phyloP scores from a whole-genome alignment of 1,140 invertebrate species.

The Holotrichia oblita region DNA sequence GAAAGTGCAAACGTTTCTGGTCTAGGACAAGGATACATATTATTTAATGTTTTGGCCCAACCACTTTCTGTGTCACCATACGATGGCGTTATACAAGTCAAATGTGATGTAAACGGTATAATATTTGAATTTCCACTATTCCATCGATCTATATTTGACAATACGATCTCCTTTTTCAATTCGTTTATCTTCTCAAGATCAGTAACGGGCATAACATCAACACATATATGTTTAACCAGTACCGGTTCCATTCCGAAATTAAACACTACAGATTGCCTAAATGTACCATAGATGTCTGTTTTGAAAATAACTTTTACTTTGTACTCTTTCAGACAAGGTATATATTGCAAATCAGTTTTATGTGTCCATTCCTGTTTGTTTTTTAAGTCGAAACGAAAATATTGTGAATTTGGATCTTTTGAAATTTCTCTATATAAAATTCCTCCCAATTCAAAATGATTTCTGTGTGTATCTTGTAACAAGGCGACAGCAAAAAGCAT shows the following conservation, averaged over 20 bases:
- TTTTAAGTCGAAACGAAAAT: conserved; percentile 56
- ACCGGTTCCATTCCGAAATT: conserved; percentile 79
- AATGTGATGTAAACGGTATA: conserved; percentile 69
- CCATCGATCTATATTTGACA: conserved; percentile 66
- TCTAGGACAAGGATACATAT: conserved; percentile 75
- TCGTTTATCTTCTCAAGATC: conserved; percentile 77
- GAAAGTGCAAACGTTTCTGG: conserved; percentile 74
- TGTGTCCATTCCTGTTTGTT: conserved; percentile 70
- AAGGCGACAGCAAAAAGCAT: conserved; percentile 72
- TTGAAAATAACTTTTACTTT: conserved; percentile 75
- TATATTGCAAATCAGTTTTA: conserved; percentile 32
- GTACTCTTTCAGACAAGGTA: conserved; percentile 60
- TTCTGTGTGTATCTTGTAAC: conserved; percentile 75
- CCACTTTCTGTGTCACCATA: conserved; percentile 59
- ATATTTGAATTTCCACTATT: conserved; percentile 66
- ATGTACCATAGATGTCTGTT: conserved; percentile 82
- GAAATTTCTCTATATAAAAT: conserved; percentile 59
- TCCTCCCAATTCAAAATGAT: conserved; percentile 74
- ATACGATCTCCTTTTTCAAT: conserved; percentile 69
- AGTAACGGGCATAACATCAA: conserved; percentile 77
- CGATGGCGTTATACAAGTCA: conserved; percentile 63
- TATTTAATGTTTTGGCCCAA: conserved; percentile 68
- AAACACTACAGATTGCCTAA: conserved; percentile 82
- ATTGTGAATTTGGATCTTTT: conserved; percentile 52
- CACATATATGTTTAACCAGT: conserved; percentile 76